A percentile compares a stretch with the other conserved stretches of the same genome.
phyloP scores from a whole-genome alignment of 2,113 vertebrate genomes.

The Gymnogyps californianus region DNA sequence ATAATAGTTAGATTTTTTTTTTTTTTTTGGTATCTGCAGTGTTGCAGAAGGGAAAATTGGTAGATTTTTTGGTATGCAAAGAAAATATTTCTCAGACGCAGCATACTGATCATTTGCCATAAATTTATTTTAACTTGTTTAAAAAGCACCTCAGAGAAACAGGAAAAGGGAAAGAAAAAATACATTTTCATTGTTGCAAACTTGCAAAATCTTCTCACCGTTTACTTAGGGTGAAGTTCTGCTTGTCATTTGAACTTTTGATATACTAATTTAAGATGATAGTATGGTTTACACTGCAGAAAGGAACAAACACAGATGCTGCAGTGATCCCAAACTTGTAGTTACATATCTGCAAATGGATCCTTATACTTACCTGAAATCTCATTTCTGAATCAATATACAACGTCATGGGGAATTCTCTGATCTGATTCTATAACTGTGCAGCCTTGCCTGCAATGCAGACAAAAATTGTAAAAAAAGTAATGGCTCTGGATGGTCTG shows the following conservation, averaged over 20 bases:
- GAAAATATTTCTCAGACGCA: neutral
- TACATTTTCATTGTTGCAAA: neutral
- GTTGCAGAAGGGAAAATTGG: neutral
- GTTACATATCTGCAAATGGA: neutral
- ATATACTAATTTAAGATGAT: neutral
- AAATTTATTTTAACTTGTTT: neutral
- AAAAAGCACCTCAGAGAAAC: neutral
- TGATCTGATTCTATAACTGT: neutral
- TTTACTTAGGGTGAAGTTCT: neutral
- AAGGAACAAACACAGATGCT: neutral
- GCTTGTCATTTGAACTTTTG: neutral
- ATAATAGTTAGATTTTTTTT: neutral
- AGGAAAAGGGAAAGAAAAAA: neutral
- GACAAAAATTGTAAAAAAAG: neutral
- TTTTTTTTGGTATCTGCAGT: neutral
- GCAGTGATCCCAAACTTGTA: neutral
- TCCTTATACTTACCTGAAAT: neutral
- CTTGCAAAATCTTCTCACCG: neutral
- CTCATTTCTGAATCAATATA: neutral
- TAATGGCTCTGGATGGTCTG: neutral
- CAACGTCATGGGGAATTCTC: neutral
- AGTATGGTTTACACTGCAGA: neutral
- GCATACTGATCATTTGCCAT: neutral
- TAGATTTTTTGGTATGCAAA: neutral
- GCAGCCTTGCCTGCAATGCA: neutral